These are phyloP conservation scores for Clarias platycephalus DNA, from an alignment of 2,797 vertebrate species.

Conservation along the genomic window DNA sequence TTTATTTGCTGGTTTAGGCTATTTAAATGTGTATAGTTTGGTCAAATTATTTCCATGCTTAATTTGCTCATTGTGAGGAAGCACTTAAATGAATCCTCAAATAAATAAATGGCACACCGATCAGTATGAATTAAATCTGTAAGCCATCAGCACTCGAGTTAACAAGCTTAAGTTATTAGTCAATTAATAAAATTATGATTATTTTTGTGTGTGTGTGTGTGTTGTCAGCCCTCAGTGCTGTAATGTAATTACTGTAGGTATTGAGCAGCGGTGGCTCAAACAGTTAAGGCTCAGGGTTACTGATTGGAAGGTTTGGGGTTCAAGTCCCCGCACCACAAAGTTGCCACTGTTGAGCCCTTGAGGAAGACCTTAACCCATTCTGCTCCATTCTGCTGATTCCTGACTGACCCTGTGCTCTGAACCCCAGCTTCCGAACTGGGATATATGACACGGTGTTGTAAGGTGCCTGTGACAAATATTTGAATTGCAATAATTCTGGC, in stretches of 20 bases:
- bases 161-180: neutral
- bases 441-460: no score
- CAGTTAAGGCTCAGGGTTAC: no score
- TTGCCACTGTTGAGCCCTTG: no score
- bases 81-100: neutral
- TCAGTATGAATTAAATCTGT: neutral
- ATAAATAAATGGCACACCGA: neutral
- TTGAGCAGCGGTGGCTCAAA: no score
- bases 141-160: neutral
- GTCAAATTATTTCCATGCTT: neutral
- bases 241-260: neutral
- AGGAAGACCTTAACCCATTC: no score
- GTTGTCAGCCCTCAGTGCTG: neutral
- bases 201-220: neutral
- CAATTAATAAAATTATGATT: neutral
- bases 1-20: neutral
- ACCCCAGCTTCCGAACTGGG: no score
- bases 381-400: no score
- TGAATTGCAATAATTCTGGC: neutral
- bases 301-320: no score
- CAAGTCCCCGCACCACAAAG: no score
- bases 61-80: neutral
- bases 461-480: no score
- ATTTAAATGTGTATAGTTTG: neutral
- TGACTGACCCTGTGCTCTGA: no score